Percentiles rank a stretch among this genome's conserved stretches.
Evolutionary conservation across 1,140 invertebrate species (phyloP).

Genomic region (Cyrtorhinus lividipennis): DNA sequence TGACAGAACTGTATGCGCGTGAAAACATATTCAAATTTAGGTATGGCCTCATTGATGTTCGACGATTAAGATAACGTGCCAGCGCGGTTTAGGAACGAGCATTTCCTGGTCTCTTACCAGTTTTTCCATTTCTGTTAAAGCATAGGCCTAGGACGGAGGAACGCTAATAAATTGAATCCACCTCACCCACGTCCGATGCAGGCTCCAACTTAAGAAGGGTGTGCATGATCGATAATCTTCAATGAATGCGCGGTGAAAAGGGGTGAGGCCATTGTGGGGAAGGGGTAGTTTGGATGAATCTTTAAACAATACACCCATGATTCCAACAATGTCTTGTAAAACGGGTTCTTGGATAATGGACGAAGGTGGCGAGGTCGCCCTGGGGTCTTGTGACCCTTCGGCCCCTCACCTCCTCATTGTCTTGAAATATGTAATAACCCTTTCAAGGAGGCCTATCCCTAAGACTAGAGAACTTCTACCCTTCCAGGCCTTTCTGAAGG

Average conservation of each 20-base stretch:
- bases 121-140: too few relatives aligned
- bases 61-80: too few relatives aligned
- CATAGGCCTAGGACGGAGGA: too few relatives aligned
- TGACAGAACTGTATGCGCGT: too few relatives aligned
- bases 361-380: conserved; percentile 4
- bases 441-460: neutral
- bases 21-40: too few relatives aligned
- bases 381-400: neutral
- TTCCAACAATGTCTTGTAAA: conserved; percentile 10
- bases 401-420: neutral
- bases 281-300: neutral
- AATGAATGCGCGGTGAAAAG: neutral
- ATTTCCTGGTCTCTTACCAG: too few relatives aligned
- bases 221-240: conserved; percentile 4
- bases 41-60: too few relatives aligned
- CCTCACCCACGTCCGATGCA: neutral
- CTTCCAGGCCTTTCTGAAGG: neutral
- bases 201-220: neutral
- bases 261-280: neutral
- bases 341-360: conserved; percentile 5
- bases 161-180: conserved; percentile 1
- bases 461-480: neutral
- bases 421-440: conserved; percentile 14
- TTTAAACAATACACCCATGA: conserved; percentile 13
- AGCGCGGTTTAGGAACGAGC: too few relatives aligned